phyloP scores from a whole-genome alignment of 1,140 invertebrate species.

The Drosophila serrata region DNA sequence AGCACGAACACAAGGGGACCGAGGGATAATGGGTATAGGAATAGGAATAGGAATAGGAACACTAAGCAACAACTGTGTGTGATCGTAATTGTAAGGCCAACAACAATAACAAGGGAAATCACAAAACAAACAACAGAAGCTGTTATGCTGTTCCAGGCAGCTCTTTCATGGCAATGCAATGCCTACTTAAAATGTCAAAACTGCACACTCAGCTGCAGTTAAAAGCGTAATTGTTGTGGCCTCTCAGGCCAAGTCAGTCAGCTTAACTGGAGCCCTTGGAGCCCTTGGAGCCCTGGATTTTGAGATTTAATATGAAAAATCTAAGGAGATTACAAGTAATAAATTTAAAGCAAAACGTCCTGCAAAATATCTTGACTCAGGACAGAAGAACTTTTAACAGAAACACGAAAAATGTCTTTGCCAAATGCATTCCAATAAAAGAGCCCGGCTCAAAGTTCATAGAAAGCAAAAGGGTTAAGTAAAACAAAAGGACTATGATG shows the following conservation, averaged over 20 bases:
- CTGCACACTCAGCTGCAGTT: constrained; percentile 60
- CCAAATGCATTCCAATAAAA: constrained; percentile 23
- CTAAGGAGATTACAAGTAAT: constrained; percentile 21
- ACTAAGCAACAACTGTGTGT: constrained; percentile 53
- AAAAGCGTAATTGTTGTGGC: constrained; percentile 39
- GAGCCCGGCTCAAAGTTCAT: constrained; percentile 4
- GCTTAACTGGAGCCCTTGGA: neutral
- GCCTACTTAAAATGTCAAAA: constrained; percentile 69
- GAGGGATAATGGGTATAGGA: constrained; percentile 7
- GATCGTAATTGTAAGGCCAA: constrained; percentile 66
- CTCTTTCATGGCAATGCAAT: constrained; percentile 41
- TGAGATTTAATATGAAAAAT: constrained; percentile 27
- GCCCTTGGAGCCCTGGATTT: constrained; percentile 7
- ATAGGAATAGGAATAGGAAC: constrained; percentile 27
- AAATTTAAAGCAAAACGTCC: constrained; percentile 34
- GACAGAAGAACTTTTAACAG: constrained; percentile 2
- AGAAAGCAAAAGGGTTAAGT: constrained; percentile 24
- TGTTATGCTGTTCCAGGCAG: constrained; percentile 30
- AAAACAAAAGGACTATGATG: constrained; percentile 43
- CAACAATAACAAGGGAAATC: constrained; percentile 41
- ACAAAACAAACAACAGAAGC: constrained; percentile 55
- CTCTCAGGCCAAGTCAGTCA: constrained; percentile 6
- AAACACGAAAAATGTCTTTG: constrained; percentile 28
- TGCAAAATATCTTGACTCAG: neutral
- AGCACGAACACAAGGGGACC: constrained; percentile 35